Evolutionary conservation across 1,140 invertebrate species (phyloP).

Genomic region (Mamestra configurata): DNA sequence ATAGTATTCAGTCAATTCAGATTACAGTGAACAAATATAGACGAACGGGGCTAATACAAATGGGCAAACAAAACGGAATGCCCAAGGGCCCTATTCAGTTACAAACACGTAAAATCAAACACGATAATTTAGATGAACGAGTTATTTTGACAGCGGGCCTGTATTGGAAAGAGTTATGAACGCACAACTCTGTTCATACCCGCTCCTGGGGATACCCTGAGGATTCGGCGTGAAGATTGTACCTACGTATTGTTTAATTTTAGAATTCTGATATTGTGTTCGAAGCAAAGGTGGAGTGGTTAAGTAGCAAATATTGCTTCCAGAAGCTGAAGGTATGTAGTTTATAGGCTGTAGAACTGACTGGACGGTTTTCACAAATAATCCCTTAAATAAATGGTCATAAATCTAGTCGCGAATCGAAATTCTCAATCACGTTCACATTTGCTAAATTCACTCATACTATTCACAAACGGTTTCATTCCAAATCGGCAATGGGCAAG

Average conservation of each 20-base stretch:
- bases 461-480: background rate
- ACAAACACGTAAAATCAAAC: constrained; percentile 46
- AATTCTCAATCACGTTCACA: no score
- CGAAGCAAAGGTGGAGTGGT: background rate
- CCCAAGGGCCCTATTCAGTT: constrained; percentile 49
- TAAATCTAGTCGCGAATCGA: no score
- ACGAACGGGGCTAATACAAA: background rate
- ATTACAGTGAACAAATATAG: constrained; percentile 24
- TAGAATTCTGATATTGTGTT: background rate
- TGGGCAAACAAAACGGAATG: constrained; percentile 36
- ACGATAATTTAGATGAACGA: constrained; percentile 49
- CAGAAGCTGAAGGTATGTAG: no score
- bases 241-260: background rate
- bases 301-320: no score
- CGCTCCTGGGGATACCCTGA: background rate
- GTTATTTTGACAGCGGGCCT: constrained; percentile 43
- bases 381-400: background rate
- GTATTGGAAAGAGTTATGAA: constrained; percentile 38
- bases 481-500: background rate
- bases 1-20: background rate
- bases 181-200: background rate
- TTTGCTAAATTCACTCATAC: background rate
- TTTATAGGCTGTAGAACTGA: no score
- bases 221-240: background rate
- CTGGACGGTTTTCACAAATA: no score